These are phyloP conservation scores for Eptatretus burgeri DNA, from an alignment of 2,113 vertebrate species.

Conservation along the genomic window DNA sequence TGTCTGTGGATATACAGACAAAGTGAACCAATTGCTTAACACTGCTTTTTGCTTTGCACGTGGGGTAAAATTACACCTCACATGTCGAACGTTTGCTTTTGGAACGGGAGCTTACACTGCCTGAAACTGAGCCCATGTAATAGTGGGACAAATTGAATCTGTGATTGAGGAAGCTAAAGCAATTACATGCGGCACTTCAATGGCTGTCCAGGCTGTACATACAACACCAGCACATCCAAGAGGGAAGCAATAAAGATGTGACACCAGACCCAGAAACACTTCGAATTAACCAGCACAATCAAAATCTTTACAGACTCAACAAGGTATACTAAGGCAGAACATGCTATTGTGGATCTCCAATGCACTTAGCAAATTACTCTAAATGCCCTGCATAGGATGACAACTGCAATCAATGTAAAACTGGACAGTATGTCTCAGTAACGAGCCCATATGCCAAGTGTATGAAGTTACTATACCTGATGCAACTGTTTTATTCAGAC, in stretches of 20 bases:
- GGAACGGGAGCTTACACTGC: neutral
- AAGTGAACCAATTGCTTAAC: too few species aligned
- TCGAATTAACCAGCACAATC: neutral
- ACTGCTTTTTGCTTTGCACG: too few species aligned
- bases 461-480: neutral
- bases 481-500: too few species aligned
- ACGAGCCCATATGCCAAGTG: neutral
- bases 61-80: too few species aligned
- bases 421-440: neutral
- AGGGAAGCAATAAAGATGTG: neutral
- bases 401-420: neutral
- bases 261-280: neutral
- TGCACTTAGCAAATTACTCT: neutral
- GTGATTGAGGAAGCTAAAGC: neutral
- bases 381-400: neutral
- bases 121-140: neutral
- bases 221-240: conserved; percentile 4
- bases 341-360: neutral
- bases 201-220: conserved; percentile 1
- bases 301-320: neutral
- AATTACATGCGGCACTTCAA: neutral
- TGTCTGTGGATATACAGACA: too few species aligned
- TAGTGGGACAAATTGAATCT: neutral
- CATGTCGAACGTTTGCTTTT: neutral
- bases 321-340: conserved; percentile 1